A percentile compares a stretch with the other conserved stretches of the same genome.
phyloP scores from a whole-genome alignment of 1,140 invertebrate genomes.

The Ridgeia piscesae region DNA sequence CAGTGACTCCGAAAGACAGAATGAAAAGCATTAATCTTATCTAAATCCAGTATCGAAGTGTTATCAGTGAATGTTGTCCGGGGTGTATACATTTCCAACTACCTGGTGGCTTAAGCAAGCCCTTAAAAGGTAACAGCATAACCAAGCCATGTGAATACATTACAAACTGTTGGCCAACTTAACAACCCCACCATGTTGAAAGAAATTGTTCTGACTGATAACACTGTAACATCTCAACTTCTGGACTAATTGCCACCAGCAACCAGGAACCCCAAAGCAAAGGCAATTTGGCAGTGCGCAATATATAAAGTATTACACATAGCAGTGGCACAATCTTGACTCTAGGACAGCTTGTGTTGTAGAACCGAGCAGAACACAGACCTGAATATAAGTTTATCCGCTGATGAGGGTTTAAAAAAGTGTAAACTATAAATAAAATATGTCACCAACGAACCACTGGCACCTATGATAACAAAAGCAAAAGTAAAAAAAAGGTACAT shows the following conservation, averaged over 20 bases:
- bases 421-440: not conserved
- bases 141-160: not conserved
- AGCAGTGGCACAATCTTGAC: not conserved
- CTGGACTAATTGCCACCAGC: not conserved
- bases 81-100: not conserved
- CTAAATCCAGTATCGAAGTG: not conserved
- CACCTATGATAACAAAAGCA: no score
- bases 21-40: not conserved
- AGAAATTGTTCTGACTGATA: not conserved
- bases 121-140: conserved; percentile 1
- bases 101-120: not conserved
- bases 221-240: not conserved
- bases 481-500: no score
- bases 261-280: not conserved
- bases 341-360: not conserved
- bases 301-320: not conserved
- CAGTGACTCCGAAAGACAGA: not conserved
- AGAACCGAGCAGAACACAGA: not conserved
- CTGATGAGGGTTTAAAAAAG: not conserved
- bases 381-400: not conserved
- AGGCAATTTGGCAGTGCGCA: not conserved
- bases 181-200: not conserved
- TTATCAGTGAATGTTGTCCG: not conserved
- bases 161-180: not conserved
- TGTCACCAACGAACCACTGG: no score